These are phyloP conservation scores for Cataglyphis rosenhaueri DNA, from an alignment of 2,888 invertebrate species.

Conservation along the genomic window DNA sequence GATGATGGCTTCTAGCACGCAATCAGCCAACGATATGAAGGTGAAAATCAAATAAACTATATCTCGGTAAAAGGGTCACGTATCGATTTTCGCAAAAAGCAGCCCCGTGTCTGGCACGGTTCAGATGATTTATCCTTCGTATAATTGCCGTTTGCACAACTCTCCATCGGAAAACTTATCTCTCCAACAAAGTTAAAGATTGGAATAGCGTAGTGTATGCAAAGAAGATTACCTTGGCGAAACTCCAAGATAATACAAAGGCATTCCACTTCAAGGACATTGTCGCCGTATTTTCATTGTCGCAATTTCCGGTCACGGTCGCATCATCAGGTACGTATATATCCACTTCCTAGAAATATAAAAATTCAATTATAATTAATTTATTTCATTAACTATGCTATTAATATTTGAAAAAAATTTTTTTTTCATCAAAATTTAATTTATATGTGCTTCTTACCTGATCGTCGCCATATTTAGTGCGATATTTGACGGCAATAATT, in stretches of 20 bases:
- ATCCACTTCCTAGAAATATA: conserved; percentile 88
- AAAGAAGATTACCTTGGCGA: conserved; percentile 89
- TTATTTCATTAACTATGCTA: not conserved
- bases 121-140: not conserved
- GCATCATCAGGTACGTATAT: conserved; percentile 92
- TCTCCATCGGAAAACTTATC: not conserved
- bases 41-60: conserved; percentile 49
- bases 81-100: conserved; percentile 50
- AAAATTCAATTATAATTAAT: conserved; percentile 1
- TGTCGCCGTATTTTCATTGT: conserved; percentile 90
- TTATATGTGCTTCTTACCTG: conserved; percentile 78
- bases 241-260: conserved; percentile 91
- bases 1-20: conserved; percentile 43
- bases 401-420: not conserved
- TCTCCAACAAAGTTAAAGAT: not conserved
- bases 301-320: conserved; percentile 91
- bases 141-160: not conserved
- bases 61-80: conserved; percentile 39
- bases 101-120: not conserved
- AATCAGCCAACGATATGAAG: conserved; percentile 40
- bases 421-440: not conserved
- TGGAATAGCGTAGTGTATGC: not conserved
- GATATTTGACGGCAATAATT: conserved; percentile 89
- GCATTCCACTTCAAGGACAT: conserved; percentile 92
- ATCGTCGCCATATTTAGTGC: conserved; percentile 89